Base-by-base conservation (phyloP, 2,888 invertebrate species). In the Sphaerophoria rueppellii region DNA sequence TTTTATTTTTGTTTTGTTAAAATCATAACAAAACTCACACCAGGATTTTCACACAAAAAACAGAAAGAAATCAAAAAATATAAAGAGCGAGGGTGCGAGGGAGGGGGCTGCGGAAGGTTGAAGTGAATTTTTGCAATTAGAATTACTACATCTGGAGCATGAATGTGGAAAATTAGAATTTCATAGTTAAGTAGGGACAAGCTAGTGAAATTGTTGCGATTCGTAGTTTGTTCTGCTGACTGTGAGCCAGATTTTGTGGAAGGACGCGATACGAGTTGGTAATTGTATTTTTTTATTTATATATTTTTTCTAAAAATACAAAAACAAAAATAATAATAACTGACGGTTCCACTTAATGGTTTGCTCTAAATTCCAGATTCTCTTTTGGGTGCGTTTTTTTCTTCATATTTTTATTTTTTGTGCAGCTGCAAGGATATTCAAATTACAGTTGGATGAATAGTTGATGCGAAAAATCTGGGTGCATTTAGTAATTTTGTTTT, bases 141-240 rank as follows among this genome's bases (percentile, higher is more conserved):
- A 80, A 80, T 80, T 72, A 67, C 67, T 67, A 72, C 76, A 67
- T 75, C 55, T 65, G 71, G 71, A 67, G 65, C 70, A 78, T 70
- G 82, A 82, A 75, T 79, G 79, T 67, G 73, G 71, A 75, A 78
- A 80, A 83, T 83, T 80, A 76, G 71, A 83, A 72, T 76, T 75
- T 72, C 79, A 75, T 75, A 65, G 74, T 60, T 71, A 40, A 67
- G 24, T 63, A 52, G 24, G 61, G 67, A 67, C 70, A 57, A 67
- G 54, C 54, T 54, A 67, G 40, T 35, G 40, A 67, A 67, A 67
- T 67, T 67, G 54, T 54, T 32, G 54, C 11, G 37, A 6, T 54
- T 24, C 12, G 11, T 24, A 24, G 24, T 24, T 24, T 24, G 24
- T 24, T 24, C 24, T 24, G 24, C 24, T 24, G 24, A 24, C 5